These are phyloP conservation scores for Scaptomyza flava DNA, from an alignment of 2,888 invertebrate species.

Conservation along the genomic window DNA sequence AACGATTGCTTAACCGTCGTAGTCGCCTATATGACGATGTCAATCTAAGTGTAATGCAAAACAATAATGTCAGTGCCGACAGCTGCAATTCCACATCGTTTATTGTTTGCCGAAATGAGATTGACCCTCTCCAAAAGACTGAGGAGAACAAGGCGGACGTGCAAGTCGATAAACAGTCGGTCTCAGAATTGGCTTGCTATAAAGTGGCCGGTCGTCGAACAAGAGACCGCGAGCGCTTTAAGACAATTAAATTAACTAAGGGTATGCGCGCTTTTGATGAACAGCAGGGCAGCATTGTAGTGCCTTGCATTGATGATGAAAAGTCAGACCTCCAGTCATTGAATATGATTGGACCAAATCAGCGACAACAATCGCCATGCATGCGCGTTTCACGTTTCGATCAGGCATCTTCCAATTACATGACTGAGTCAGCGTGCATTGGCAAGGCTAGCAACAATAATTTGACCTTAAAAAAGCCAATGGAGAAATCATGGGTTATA, in stretches of 20 bases:
- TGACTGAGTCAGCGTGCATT: conserved; percentile 39
- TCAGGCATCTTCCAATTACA: conserved; percentile 56
- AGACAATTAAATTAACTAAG: conserved; percentile 83
- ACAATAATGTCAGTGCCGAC: conserved; percentile 45
- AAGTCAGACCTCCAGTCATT: conserved; percentile 8
- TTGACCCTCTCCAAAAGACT: conserved; percentile 44
- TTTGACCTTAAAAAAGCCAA: conserved; percentile 82
- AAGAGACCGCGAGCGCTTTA: conserved; percentile 84
- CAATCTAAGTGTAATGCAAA: conserved; percentile 72
- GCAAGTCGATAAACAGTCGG: conserved; percentile 26
- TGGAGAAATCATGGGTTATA: conserved; percentile 67
- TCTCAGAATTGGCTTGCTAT: conserved; percentile 57
- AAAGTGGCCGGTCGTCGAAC: conserved; percentile 77
- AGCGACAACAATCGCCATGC: conserved; percentile 34
- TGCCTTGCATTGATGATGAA: conserved; percentile 83
- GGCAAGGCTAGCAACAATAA: conserved; percentile 65
- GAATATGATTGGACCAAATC: not conserved
- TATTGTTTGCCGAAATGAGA: conserved; percentile 62
- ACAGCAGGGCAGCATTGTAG: conserved; percentile 77
- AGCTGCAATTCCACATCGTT: conserved; percentile 75
- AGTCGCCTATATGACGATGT: conserved; percentile 84
- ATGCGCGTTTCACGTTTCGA: conserved; percentile 78
- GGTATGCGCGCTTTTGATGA: conserved; percentile 62
- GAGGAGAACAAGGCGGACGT: conserved; percentile 34
- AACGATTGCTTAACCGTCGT: conserved; percentile 82